A percentile compares a stretch with the other conserved stretches of the same genome.
phyloP scores from a whole-genome alignment of 2,797 vertebrate genomes.

The Agapornis canus region DNA sequence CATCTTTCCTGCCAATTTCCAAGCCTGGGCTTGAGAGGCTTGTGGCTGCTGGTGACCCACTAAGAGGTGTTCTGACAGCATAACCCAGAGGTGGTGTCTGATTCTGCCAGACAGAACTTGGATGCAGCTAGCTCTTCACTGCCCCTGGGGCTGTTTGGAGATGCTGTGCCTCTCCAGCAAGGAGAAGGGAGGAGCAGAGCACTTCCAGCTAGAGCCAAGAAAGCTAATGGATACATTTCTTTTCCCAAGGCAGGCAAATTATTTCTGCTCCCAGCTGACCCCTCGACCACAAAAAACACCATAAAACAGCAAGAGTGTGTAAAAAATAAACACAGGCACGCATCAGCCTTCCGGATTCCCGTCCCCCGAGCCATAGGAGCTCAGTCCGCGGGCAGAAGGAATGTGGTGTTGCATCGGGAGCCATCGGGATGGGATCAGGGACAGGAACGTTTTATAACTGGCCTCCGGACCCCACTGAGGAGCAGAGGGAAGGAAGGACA shows the following conservation, averaged over 20 bases:
- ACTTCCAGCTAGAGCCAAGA: slow-evolving; percentile 43
- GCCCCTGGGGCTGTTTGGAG: neutral
- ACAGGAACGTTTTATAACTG: slow-evolving; percentile 27
- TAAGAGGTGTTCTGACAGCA: neutral
- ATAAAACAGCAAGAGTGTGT: slow-evolving; percentile 65
- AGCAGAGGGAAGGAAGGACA: slow-evolving; percentile 7
- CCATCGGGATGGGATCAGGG: neutral
- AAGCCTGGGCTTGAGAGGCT: neutral
- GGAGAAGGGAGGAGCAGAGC: neutral
- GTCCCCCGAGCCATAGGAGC: neutral
- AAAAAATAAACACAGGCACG: slow-evolving; percentile 62
- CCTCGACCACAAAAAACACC: slow-evolving; percentile 58
- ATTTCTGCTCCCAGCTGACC: slow-evolving; percentile 65
- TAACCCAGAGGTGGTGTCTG: neutral
- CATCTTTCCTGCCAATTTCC: neutral
- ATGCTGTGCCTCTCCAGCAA: neutral
- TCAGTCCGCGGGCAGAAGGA: neutral
- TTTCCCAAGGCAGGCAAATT: slow-evolving; percentile 62
- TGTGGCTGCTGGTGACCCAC: neutral
- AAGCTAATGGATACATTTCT: slow-evolving; percentile 53
- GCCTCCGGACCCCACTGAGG: neutral
- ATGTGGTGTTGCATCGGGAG: neutral
- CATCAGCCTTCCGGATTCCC: slow-evolving; percentile 48
- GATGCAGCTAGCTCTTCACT: neutral
- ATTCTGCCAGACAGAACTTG: neutral